Percentiles rank a stretch among this genome's conserved stretches.
Conservation (phyloP, 2,113 vertebrate species). For the Hemiprocne comata region DNA sequence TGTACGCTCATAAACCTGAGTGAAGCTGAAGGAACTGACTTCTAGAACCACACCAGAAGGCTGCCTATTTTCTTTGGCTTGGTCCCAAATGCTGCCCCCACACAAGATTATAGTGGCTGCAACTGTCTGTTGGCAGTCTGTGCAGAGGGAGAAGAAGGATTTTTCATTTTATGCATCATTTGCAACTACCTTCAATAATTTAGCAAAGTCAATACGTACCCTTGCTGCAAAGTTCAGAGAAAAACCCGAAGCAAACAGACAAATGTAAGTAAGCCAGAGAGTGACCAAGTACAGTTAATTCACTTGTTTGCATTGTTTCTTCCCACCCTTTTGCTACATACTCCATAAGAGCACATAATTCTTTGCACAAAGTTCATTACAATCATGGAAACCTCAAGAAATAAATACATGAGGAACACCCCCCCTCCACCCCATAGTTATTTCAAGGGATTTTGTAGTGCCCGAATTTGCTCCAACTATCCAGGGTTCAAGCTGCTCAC, state of each 20-base stretch:
- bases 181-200: constrained; percentile 59
- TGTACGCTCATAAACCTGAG: neutral
- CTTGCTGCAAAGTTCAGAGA: constrained; percentile 35
- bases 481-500: neutral
- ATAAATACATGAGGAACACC: neutral
- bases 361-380: neutral
- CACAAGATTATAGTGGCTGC: rapidly evolving
- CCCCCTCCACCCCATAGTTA: neutral
- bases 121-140: neutral
- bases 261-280: constrained; percentile 16
- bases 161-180: constrained; percentile 72
- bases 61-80: neutral
- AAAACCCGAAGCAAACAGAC: constrained; percentile 30
- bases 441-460: neutral
- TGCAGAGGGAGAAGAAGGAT: neutral
- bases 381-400: neutral
- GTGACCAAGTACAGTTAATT: neutral
- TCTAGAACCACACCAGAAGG: neutral
- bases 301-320: neutral
- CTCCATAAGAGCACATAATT: neutral
- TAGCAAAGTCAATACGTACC: constrained; percentile 50
- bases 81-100: neutral
- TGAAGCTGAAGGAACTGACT: neutral
- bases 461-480: neutral
- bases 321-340: neutral